These are phyloP conservation scores for Notiomystis cincta DNA, from an alignment of 2,113 vertebrate species.

Conservation along the genomic window DNA sequence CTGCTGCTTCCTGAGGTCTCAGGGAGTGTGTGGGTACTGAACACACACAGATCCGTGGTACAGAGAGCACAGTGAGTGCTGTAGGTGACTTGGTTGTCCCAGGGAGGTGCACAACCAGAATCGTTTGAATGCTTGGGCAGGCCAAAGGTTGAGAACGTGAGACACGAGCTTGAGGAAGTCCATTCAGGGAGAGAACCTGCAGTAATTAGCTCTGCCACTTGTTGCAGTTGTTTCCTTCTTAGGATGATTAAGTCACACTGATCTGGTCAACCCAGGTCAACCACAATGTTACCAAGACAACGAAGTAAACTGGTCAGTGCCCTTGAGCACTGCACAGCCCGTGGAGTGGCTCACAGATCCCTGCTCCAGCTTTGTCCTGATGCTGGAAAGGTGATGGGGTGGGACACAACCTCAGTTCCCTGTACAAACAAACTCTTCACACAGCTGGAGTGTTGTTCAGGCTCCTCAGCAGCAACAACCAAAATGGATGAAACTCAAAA, in stretches of 20 bases:
- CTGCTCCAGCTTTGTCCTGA: background rate
- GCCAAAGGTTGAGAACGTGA: background rate
- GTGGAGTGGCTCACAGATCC: background rate
- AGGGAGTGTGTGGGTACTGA: background rate
- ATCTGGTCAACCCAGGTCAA: background rate
- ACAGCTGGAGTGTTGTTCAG: background rate
- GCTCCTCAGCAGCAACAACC: background rate
- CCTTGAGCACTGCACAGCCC: background rate
- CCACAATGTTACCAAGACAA: background rate
- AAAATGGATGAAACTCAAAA: background rate
- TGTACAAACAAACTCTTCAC: background rate
- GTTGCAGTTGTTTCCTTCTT: slow-evolving; percentile 32
- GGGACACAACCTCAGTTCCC: background rate
- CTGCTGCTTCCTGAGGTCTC: background rate
- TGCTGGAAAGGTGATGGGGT: background rate
- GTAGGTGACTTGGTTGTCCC: background rate
- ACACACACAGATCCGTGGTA: background rate
- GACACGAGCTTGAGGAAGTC: background rate
- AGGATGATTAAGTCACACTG: background rate
- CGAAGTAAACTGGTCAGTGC: background rate
- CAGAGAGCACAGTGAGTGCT: background rate
- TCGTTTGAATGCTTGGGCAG: background rate
- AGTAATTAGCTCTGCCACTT: background rate
- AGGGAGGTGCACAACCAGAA: background rate
- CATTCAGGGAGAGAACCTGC: background rate